Conservation (phyloP, 1,140 invertebrate species). For the Megathymus violae region DNA sequence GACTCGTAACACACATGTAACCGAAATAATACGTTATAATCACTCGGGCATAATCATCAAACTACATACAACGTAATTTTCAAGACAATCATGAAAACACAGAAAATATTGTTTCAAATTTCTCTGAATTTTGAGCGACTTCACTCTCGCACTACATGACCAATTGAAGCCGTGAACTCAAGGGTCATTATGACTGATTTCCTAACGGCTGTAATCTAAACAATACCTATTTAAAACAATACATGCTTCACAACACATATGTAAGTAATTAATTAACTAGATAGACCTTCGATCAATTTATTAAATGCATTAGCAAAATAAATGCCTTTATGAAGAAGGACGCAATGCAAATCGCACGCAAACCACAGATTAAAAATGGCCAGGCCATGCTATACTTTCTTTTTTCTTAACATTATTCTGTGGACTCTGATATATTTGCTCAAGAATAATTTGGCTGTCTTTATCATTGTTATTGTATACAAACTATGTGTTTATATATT, state of each 20-base stretch:
- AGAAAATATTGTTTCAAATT: conserved; percentile 62
- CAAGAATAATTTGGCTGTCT: background rate
- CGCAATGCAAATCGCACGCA: conserved; percentile 75
- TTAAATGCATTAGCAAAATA: conserved; percentile 59
- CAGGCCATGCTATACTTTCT: background rate
- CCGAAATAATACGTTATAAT: conserved; percentile 44
- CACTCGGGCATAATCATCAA: conserved; percentile 18
- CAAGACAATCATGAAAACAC: conserved; percentile 35
- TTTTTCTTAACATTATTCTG: background rate
- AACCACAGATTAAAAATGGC: conserved; percentile 54
- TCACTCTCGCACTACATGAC: conserved; percentile 39
- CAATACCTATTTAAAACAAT: background rate
- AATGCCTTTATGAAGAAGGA: conserved; percentile 55
- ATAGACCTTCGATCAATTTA: conserved; percentile 22
- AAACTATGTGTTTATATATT: too few species aligned
- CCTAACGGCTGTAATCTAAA: conserved; percentile 38
- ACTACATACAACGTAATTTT: conserved; percentile 24
- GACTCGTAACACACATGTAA: conserved; percentile 63
- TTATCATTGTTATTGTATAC: too few species aligned
- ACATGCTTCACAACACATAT: conserved; percentile 7
- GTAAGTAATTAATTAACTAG: conserved; percentile 5
- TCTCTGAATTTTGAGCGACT: conserved; percentile 64
- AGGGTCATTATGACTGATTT: conserved; percentile 60
- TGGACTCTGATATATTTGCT: conserved; percentile 1
- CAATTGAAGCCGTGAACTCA: conserved; percentile 70